Base-by-base conservation (phyloP, 2,113 vertebrate species). In the Sula dactylatra region DNA sequence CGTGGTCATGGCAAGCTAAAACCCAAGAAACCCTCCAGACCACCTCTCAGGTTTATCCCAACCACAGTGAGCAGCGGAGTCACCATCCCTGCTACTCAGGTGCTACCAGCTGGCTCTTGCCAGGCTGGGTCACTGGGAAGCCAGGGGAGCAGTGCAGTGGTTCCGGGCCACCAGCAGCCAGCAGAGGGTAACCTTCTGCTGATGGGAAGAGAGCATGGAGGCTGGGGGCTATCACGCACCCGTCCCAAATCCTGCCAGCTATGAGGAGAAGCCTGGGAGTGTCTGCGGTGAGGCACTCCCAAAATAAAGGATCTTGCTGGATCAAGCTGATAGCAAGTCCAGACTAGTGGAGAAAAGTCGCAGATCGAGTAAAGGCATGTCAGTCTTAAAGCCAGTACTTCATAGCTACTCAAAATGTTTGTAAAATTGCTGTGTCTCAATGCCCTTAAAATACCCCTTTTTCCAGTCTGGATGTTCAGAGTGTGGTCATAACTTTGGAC, bases 91-190 rank as follows among this genome's bases (percentile, higher is more conserved):
- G 55, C 36, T 58, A 11, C 31, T 13, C 44, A 29, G 54, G 31
- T 31, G 62, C 44, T 83, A 13, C 26, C 55, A 45, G 29, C 26
- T 38, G 81, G 20, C 45, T 76, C 22, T 27, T 54, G 11, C 34
- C 38, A 26, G 81, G 14, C n/a, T 36, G 82, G 18, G 20, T 16
- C 54, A 12, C 34, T 6, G 25, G 47, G 45, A 58, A 69, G 47
- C 55, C 73, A 31, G 25, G 22, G 11, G 5, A 93, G 55, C 10
- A 4, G 29, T 1, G 11, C 26, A 1, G 1, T 0, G 10, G 32
- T 25, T 62, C 59, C 4, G 3, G 67, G 47, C 49, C 61, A 52
- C 42, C 58, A 58, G 73, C 52, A 90, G 34, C 79, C 69, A 59
- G 47, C 77, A 78, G 69, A 34, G 16, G 29, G 32, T 17, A 73